Percentiles rank a stretch among this genome's conserved stretches.
phyloP scores from a whole-genome alignment of 2,888 invertebrate species.

The Lepidonotus clava region DNA sequence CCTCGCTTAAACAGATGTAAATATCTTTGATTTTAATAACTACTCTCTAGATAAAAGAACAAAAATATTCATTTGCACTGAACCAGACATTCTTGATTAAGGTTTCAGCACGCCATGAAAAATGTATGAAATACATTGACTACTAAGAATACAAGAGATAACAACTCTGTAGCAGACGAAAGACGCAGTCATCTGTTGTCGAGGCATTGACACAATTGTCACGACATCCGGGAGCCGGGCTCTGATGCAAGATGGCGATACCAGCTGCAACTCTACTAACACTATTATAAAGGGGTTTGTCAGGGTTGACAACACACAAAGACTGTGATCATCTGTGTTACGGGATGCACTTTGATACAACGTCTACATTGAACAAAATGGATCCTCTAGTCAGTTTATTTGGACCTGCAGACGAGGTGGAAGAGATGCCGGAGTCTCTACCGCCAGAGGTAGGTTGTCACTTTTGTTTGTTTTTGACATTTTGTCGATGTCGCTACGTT shows the following conservation, averaged over 20 bases:
- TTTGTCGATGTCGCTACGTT: background rate
- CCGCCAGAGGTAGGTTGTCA: constrained; percentile 75
- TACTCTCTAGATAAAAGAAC: too few species aligned
- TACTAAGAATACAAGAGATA: too few species aligned
- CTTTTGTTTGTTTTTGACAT: constrained; percentile 29
- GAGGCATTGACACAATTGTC: too few species aligned
- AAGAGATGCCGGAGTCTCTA: constrained; percentile 70
- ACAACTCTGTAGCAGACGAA: too few species aligned
- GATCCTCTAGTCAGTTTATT: constrained; percentile 91
- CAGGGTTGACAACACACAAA: background rate
- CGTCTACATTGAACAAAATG: constrained; percentile 82
- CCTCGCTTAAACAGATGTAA: too few species aligned
- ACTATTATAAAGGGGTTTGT: background rate
- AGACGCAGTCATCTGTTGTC: too few species aligned
- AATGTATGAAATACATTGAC: too few species aligned
- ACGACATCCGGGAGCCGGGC: constrained; percentile 45
- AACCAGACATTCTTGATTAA: too few species aligned
- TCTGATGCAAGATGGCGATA: constrained; percentile 56
- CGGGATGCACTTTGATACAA: constrained; percentile 51
- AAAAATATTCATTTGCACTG: too few species aligned
- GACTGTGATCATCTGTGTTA: constrained; percentile 20
- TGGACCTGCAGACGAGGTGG: constrained; percentile 83
- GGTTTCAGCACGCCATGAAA: too few species aligned
- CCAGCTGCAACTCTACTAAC: constrained; percentile 40
- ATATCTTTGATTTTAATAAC: too few species aligned